Conservation (phyloP, 2,113 vertebrate species). For the Meriones unguiculatus region DNA sequence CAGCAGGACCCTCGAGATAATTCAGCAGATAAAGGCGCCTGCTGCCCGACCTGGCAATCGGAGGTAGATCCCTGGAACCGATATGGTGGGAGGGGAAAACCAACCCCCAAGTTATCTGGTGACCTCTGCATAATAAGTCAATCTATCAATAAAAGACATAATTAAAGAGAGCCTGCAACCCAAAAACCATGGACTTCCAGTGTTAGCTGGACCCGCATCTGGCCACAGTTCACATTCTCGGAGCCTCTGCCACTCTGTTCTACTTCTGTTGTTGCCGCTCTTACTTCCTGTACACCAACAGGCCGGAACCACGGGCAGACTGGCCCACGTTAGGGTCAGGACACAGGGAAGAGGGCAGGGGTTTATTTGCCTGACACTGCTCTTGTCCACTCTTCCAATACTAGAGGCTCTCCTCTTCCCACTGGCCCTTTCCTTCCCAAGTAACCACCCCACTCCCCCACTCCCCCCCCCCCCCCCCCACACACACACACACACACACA, state of each 20-base stretch:
- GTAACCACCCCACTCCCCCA: no score
- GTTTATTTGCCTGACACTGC: not conserved
- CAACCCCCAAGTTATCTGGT: not conserved
- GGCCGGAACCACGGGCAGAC: not conserved
- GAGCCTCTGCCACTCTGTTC: not conserved
- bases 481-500: no score
- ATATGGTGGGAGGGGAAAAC: not conserved
- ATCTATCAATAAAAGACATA: not conserved
- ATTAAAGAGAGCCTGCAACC: not conserved
- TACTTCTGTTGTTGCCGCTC: constrained; percentile 23
- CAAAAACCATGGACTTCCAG: not conserved
- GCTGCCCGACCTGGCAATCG: no score
- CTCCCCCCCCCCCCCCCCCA: no score
- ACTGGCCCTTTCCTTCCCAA: not conserved
- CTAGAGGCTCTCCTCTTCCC: not conserved
- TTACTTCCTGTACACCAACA: constrained; percentile 52
- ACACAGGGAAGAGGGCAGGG: not conserved
- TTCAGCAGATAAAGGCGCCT: not conserved
- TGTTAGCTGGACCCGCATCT: not conserved
- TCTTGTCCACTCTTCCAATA: not conserved
- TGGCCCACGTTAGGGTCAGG: constrained; percentile 2
- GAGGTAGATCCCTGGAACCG: not conserved
- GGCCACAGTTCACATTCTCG: not conserved
- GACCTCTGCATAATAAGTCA: not conserved
- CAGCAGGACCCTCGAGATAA: not conserved